These are phyloP conservation scores for Labeo calbasu DNA, from an alignment of 2,797 vertebrate genomes.

Conservation along the genomic window DNA sequence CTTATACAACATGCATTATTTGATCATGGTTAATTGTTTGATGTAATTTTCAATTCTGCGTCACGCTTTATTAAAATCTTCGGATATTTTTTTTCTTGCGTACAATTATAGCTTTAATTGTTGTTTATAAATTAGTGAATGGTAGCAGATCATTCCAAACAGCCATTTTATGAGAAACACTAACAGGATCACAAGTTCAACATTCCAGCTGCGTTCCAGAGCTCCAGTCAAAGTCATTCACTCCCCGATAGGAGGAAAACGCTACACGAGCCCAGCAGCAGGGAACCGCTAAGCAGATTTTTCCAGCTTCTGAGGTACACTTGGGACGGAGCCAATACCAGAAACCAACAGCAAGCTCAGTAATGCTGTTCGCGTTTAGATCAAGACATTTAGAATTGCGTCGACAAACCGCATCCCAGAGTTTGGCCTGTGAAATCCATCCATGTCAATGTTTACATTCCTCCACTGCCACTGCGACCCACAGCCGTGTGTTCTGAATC, in stretches of 20 bases:
- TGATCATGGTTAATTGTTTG: neutral
- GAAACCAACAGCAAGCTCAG: slow-evolving; percentile 18
- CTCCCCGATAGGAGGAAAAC: slow-evolving; percentile 26
- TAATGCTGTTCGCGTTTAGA: slow-evolving; percentile 37
- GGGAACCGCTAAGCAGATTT: neutral
- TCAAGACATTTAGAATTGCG: slow-evolving; percentile 28
- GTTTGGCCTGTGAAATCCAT: slow-evolving; percentile 44
- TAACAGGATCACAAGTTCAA: slow-evolving; percentile 23
- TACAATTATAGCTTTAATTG: neutral
- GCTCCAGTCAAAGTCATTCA: slow-evolving; percentile 15
- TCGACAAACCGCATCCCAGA: slow-evolving; percentile 48
- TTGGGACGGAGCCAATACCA: slow-evolving; percentile 21
- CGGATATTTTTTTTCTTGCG: neutral
- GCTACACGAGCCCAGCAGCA: slow-evolving; percentile 14
- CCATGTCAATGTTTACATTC: slow-evolving; percentile 54
- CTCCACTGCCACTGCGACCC: slow-evolving; percentile 24
- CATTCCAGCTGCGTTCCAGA: slow-evolving; percentile 29
- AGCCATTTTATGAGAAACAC: slow-evolving; percentile 10
- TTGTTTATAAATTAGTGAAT: neutral
- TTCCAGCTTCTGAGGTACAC: slow-evolving; percentile 22
- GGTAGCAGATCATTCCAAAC: neutral
- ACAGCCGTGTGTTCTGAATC: neutral
- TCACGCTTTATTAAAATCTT: neutral
- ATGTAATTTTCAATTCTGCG: neutral
- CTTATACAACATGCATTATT: neutral